These are phyloP conservation scores for Cyrtonyx montezumae DNA, from an alignment of 2,113 vertebrate genomes.

Conservation along the genomic window DNA sequence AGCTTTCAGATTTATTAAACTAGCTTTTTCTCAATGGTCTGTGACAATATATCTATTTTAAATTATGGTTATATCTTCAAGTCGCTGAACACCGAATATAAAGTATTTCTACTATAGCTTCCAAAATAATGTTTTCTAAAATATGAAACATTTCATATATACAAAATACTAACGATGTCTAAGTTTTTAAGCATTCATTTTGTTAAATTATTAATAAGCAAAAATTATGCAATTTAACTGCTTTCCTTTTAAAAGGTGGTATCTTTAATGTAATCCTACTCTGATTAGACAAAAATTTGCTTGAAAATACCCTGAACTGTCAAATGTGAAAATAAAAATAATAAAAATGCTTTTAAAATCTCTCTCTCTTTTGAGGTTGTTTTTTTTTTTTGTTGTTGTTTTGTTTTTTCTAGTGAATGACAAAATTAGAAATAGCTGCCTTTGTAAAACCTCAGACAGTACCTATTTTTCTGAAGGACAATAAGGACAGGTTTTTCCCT, in stretches of 20 bases:
- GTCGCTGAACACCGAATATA: not conserved
- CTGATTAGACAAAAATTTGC: not conserved
- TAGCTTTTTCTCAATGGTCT: not conserved
- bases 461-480: conserved; percentile 7
- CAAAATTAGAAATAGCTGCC: not conserved
- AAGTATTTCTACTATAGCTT: not conserved
- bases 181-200: not conserved
- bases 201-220: not conserved
- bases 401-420: not conserved
- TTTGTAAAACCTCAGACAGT: not conserved
- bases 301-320: not conserved
- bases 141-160: not conserved
- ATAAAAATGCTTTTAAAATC: not conserved
- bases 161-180: not conserved
- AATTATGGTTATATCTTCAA: not conserved
- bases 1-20: not conserved
- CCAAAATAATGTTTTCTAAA: not conserved
- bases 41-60: not conserved
- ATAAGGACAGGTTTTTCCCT: not conserved
- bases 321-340: not conserved
- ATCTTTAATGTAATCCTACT: not conserved
- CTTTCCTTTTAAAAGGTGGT: not conserved
- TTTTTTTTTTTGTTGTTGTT: not conserved
- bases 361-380: not conserved
- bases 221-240: not conserved